phyloP scores from a whole-genome alignment of 2,888 invertebrate genomes.

The Latrodectus elegans region DNA sequence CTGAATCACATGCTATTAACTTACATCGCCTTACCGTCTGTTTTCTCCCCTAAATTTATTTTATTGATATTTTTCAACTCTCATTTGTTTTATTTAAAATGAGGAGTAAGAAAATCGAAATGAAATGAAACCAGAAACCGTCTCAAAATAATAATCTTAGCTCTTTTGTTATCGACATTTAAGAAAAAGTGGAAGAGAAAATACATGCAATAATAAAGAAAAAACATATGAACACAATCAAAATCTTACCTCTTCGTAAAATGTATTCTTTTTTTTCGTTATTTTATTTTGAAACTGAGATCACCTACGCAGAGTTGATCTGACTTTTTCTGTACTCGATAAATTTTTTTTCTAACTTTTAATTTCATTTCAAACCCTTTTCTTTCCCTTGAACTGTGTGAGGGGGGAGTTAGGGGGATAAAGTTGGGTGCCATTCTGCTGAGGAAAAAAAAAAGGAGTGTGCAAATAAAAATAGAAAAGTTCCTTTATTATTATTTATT shows the following conservation, averaged over 20 bases:
- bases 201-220: neutral
- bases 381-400: conserved; percentile 34
- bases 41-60: conserved; percentile 34
- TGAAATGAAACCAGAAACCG: conserved; percentile 30
- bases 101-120: conserved; percentile 33
- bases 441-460: conserved; percentile 1
- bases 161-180: conserved; percentile 35
- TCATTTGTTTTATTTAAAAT: conserved; percentile 57
- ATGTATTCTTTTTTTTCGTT: conserved; percentile 4
- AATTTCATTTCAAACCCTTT: conserved; percentile 65
- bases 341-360: conserved; percentile 49
- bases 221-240: neutral
- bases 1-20: neutral
- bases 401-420: conserved; percentile 28
- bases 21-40: neutral
- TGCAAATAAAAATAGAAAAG: conserved; percentile 42
- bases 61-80: conserved; percentile 48
- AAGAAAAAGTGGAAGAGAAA: neutral
- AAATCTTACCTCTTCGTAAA: neutral
- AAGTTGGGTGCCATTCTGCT: conserved; percentile 5
- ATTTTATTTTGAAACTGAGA: conserved; percentile 6
- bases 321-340: neutral
- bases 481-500: conserved; percentile 17
- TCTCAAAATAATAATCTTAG: conserved; percentile 23
- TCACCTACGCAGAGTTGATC: conserved; percentile 19